Evolutionary conservation across 2,797 vertebrate species (phyloP).

Genomic region (Phoebastria nigripes): DNA sequence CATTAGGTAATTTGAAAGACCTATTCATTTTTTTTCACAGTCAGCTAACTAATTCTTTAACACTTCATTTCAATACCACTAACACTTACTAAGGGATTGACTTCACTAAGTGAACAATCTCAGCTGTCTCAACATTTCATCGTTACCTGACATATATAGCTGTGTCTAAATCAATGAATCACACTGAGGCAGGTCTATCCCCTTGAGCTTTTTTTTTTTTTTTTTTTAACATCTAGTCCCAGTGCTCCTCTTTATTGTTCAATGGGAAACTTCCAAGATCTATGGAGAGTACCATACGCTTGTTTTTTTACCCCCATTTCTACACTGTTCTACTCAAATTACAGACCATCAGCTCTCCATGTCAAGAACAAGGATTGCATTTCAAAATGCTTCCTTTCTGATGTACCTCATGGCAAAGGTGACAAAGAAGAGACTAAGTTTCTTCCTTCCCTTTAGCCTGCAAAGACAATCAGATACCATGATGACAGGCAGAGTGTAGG

Average conservation of each 20-base stretch:
- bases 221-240: not conserved
- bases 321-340: not conserved
- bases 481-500: not conserved
- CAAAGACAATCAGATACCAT: not conserved
- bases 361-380: not conserved
- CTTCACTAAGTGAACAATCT: constrained; percentile 61
- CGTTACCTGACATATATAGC: constrained; percentile 11
- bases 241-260: not conserved
- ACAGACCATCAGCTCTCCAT: not conserved
- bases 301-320: not conserved
- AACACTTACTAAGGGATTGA: constrained; percentile 56
- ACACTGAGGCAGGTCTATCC: constrained; percentile 5
- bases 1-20: constrained; percentile 60
- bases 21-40: constrained; percentile 42
- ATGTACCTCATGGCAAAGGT: not conserved
- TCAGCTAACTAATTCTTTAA: constrained; percentile 62
- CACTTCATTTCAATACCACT: constrained; percentile 55
- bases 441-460: not conserved
- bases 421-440: not conserved
- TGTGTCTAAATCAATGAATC: constrained; percentile 40
- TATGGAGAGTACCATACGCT: not conserved
- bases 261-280: not conserved
- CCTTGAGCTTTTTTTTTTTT: not conserved
- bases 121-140: constrained; percentile 62
- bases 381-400: not conserved